Evolutionary conservation across 2,113 vertebrate genomes (phyloP).

Genomic region (Turdus rufiventris): DNA sequence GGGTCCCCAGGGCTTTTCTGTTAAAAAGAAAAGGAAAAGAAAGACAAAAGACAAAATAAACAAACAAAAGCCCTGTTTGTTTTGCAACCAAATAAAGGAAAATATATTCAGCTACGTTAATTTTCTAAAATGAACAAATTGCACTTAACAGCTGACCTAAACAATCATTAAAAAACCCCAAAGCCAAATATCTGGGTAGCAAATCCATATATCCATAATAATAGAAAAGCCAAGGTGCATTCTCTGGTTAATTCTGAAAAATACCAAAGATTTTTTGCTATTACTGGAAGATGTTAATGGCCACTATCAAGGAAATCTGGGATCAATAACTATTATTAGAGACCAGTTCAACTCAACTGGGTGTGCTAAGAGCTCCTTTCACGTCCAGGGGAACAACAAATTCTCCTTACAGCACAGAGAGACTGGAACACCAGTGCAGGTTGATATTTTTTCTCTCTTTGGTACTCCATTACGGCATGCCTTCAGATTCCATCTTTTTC

Average conservation of each 20-base stretch:
- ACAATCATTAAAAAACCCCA: neutral
- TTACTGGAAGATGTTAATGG: neutral
- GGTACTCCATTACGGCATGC: fast-evolving
- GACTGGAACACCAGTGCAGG: neutral
- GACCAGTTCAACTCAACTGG: neutral
- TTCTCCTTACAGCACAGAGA: neutral
- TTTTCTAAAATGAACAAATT: neutral
- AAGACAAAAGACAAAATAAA: neutral
- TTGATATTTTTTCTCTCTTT: neutral
- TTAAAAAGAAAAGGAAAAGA: neutral
- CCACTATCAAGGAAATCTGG: neutral
- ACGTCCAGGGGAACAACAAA: neutral
- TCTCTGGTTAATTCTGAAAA: neutral
- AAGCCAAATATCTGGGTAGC: neutral
- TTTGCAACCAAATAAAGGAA: neutral
- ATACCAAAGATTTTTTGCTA: neutral
- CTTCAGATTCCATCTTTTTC: neutral
- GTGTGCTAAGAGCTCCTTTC: neutral
- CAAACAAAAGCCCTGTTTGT: fast-evolving
- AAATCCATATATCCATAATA: neutral
- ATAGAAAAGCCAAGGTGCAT: neutral
- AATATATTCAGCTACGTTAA: neutral
- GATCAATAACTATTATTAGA: neutral
- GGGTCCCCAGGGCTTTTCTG: neutral
- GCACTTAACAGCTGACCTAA: neutral